Evolutionary conservation across 2,113 vertebrate species (phyloP), one percentile per base, ranked within the genome.

Genomic region (Fregata magnificens): DNA sequence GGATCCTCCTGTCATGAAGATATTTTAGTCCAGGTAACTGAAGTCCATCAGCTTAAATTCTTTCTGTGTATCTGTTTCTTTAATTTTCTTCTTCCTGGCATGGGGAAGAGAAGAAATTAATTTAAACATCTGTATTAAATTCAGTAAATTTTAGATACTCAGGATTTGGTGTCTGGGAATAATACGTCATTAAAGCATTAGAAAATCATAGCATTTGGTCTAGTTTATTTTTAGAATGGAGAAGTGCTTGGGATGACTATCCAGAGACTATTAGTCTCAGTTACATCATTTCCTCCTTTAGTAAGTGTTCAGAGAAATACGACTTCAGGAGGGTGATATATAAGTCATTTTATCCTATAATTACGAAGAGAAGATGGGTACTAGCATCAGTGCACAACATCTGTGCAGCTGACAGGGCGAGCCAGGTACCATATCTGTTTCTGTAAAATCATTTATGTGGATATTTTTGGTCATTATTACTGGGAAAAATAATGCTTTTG

Each of bases 191-290:
- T 84, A 67, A 87, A 86, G 13, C 40, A 65, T 82, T 70, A 95
- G 50, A 72, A 91, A 72, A 78, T 88, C 63, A 62, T 31, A 86
- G 29, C 34, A 42, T 61, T 93, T 83, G 34, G 45, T 93, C 42
- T 69, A 7, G 53, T 21, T 90, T 93, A 85, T 89, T 95, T 97
- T 93, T 94, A 96, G 83, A 88, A 85, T 19, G 8, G 31, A 26
- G 84, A 95, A 87, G 62, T 90, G 52, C 58, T 82, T 87, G 40
- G 61, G 58, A 69, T 94, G 70, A 69, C 73, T 89, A 18, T 82
- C 88, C 63, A 85, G 76, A 90, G 40, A 29, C 50, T 90, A 7
- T 17, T 87, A 67, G 77, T 90, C 69, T 92, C 76, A 44, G 3
- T 95, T 94, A 62, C 42, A 47, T 96, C 20, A 55, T 90, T 93